A percentile compares a stretch with the other conserved stretches of the same genome.
phyloP scores from a whole-genome alignment of 2,888 invertebrate species.

The Phaedon cochleariae region DNA sequence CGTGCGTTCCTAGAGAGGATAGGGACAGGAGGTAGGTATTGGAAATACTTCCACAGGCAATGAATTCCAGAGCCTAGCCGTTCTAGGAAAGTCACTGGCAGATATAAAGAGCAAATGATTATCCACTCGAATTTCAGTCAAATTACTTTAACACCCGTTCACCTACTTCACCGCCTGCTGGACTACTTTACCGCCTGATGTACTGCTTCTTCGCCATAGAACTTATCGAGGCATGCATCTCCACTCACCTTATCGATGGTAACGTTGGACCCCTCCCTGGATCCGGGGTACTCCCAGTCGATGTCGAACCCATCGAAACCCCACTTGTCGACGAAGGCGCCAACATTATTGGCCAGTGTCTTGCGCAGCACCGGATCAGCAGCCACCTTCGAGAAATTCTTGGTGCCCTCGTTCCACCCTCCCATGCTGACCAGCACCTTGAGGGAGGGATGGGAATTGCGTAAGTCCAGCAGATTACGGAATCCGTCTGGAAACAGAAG shows the following conservation, averaged over 20 bases:
- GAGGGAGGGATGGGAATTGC: slow-evolving; percentile 56
- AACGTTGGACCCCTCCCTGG: slow-evolving; percentile 38
- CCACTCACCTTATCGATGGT: slow-evolving; percentile 19
- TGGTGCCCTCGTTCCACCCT: slow-evolving; percentile 70
- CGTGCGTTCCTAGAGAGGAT: too few relatives aligned
- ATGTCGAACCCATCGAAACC: slow-evolving; percentile 83
- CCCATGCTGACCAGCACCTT: slow-evolving; percentile 72
- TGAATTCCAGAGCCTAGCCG: too few relatives aligned
- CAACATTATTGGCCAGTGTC: slow-evolving; percentile 27
- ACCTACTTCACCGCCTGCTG: too few relatives aligned
- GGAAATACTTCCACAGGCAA: too few relatives aligned
- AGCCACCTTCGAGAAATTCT: slow-evolving; percentile 60
- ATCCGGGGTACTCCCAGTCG: slow-evolving; percentile 87
- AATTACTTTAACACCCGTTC: too few relatives aligned
- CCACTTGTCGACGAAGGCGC: slow-evolving; percentile 58
- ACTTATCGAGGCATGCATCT: background rate
- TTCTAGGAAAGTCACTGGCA: background rate
- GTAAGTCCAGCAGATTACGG: slow-evolving; percentile 9
- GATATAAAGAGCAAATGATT: background rate
- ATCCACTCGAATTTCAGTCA: background rate
- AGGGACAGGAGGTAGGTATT: too few relatives aligned
- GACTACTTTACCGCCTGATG: too few relatives aligned
- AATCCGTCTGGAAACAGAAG: slow-evolving; percentile 31
- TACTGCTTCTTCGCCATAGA: background rate
- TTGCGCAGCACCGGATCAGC: slow-evolving; percentile 51